Percentiles rank a stretch among this genome's conserved stretches.
phyloP scores from a whole-genome alignment of 2,797 vertebrate species.

The Syncerus caffer region DNA sequence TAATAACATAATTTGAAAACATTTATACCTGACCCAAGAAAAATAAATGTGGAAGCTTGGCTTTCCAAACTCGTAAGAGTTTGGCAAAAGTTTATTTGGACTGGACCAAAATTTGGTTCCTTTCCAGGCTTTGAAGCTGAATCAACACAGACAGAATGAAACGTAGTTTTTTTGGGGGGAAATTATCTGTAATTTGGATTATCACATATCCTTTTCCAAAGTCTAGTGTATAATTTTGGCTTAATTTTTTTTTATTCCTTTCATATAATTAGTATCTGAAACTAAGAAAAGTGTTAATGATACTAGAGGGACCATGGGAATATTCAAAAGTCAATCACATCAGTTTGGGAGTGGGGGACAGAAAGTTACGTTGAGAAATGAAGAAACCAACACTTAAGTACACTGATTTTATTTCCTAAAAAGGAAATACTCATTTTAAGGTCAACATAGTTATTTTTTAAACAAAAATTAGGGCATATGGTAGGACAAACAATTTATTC shows the following conservation, averaged over 20 bases:
- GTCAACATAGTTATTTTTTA: neutral
- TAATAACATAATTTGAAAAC: constrained; percentile 40
- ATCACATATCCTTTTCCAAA: constrained; percentile 28
- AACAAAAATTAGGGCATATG: neutral
- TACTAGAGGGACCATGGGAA: neutral
- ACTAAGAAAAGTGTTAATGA: neutral
- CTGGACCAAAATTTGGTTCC: neutral
- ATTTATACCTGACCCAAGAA: constrained; percentile 10
- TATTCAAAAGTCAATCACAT: constrained; percentile 14
- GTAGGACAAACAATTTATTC: neutral
- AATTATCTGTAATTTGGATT: constrained; percentile 56
- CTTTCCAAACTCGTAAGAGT: constrained; percentile 30
- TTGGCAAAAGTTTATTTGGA: constrained; percentile 50
- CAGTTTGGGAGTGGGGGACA: neutral
- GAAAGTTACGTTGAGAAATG: neutral
- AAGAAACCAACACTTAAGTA: neutral
- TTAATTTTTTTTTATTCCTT: neutral
- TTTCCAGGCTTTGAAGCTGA: constrained; percentile 47
- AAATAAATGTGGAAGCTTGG: constrained; percentile 24
- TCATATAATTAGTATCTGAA: neutral
- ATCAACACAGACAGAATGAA: constrained; percentile 35
- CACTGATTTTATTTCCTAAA: neutral
- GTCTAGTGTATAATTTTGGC: neutral
- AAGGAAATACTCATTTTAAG: neutral
- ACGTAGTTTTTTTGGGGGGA: neutral